A percentile compares a stretch with the other conserved stretches of the same genome.
phyloP scores from a whole-genome alignment of 2,113 vertebrate species.

The Gymnogyps californianus region DNA sequence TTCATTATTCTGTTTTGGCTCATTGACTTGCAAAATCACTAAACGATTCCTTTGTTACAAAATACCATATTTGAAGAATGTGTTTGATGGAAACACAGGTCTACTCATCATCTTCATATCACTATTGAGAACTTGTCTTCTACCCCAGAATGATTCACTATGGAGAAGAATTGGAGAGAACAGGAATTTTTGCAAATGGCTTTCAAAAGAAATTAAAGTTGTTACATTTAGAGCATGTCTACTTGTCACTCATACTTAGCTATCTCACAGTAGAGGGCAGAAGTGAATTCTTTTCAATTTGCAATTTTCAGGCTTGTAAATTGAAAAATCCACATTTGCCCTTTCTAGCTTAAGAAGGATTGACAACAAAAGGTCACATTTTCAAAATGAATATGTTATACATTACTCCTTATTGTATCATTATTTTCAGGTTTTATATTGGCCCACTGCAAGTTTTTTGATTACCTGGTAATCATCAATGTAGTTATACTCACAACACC shows the following conservation, averaged over 20 bases:
- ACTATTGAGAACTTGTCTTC: neutral
- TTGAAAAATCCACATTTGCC: conserved; percentile 14
- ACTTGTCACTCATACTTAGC: neutral
- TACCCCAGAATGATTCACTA: neutral
- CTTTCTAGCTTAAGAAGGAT: conserved; percentile 4
- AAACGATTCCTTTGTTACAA: conserved; percentile 30
- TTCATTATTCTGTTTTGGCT: conserved; percentile 54
- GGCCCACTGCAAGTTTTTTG: neutral
- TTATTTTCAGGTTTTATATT: neutral
- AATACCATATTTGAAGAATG: neutral
- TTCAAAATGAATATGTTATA: neutral
- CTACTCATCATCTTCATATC: neutral
- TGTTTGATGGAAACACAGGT: neutral
- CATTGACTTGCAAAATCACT: conserved; percentile 40
- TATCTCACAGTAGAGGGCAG: conserved; percentile 5
- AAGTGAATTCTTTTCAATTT: conserved; percentile 37
- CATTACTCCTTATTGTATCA: neutral
- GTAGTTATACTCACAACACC: neutral
- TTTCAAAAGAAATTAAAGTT: neutral
- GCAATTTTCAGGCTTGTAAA: conserved; percentile 28
- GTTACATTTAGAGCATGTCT: neutral
- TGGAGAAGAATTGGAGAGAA: neutral
- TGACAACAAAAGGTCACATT: neutral
- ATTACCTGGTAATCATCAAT: neutral
- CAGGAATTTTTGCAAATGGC: neutral